Base-by-base conservation (phyloP, 2,797 vertebrate species). In the Gouania willdenowi region DNA sequence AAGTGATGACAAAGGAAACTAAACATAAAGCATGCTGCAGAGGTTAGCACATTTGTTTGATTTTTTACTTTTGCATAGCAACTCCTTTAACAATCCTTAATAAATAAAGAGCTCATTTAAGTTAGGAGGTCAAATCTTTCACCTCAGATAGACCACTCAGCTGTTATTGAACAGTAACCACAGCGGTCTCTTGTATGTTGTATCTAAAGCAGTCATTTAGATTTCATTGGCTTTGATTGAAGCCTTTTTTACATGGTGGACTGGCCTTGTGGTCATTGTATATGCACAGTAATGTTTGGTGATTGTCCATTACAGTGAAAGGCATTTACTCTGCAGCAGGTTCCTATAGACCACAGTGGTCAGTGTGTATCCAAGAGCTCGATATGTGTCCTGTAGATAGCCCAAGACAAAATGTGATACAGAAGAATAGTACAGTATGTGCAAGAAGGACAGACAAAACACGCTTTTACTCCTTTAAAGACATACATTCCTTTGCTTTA, bases 301-400 rank as follows among this genome's bases (percentile, higher is more conserved):
- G 46, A 59, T 38, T 33, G 45, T 64, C 70, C 50, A 74, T 79
- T 73, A 77, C 54, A 55, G 23, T 72, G 72, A 76, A 27, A 68
- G 65, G 38, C 67, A 63, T 63, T 78, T 64, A 66, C 60, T 79
- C 66, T 69, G 58, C 41, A 35, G 32, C 23, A 25, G 5, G 34
- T 39, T 73, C 56, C 54, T 62, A 75, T 66, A 63, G 60, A 71
- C 57, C 57, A 4, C 50, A 23, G 55, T 20, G 67, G 62, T 77
- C 66, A 58, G 54, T 5, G 1, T 25, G 38, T 47, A 39, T 60
- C 35, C 41, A 60, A 42, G 10, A 25, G 1, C 25, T 52, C 16
- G 3, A 49, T 48, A 71, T 11, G 18, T 14, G 13, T 59, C 5
- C 9, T 30, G 11, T 48, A 29, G 34, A 39, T 33, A 26, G 18